These are phyloP conservation scores for Sphenopsis melanotis DNA, from an alignment of 2,797 vertebrate species.

Conservation along the genomic window DNA sequence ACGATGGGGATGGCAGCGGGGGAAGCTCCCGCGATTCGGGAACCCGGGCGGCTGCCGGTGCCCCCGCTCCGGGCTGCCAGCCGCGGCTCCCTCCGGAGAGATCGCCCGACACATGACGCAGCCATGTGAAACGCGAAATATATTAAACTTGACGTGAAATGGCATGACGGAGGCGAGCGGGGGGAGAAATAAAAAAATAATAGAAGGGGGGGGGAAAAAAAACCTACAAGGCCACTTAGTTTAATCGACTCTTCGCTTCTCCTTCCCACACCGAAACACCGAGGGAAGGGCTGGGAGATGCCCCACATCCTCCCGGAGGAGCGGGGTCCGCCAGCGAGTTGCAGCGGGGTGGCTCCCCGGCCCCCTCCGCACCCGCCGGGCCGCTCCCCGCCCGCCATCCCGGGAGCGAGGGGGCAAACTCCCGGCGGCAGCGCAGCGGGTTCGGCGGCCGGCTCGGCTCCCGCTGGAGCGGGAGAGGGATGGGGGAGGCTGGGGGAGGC, in stretches of 20 bases:
- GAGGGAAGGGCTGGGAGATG: neutral
- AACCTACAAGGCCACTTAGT: constrained; percentile 39
- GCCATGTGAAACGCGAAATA: constrained; percentile 27
- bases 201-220: neutral
- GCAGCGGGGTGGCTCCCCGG: neutral
- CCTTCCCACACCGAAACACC: neutral
- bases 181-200: neutral
- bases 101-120: constrained; percentile 44
- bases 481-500: neutral
- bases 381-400: neutral
- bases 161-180: neutral
- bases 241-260: neutral
- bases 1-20: no score
- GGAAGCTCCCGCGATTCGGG: neutral
- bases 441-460: neutral
- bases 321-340: neutral
- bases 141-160: constrained; percentile 42
- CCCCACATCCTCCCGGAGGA: neutral
- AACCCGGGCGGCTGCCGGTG: neutral
- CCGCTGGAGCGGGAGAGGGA: neutral
- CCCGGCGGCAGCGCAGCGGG: neutral
- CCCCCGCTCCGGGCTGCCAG: constrained; percentile 2
- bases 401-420: neutral
- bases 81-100: neutral
- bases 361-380: neutral